Evolutionary conservation across 2,888 invertebrate genomes (phyloP).

Genomic region (Podabrus alpinus): DNA sequence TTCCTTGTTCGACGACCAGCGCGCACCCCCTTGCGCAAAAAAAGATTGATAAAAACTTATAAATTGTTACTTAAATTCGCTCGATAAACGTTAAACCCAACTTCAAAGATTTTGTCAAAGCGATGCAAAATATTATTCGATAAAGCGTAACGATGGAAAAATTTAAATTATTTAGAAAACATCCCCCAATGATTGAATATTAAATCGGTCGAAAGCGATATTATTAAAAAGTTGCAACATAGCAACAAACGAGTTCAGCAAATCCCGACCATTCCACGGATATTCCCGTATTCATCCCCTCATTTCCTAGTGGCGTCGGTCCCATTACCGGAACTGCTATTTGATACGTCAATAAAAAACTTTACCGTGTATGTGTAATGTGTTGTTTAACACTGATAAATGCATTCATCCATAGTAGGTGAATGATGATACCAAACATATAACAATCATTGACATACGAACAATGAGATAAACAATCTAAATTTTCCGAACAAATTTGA

Average conservation of each 20-base stretch:
- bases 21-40: slow-evolving; percentile 14
- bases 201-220: slow-evolving; percentile 10
- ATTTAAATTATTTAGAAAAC: background rate
- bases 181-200: background rate
- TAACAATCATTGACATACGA: slow-evolving; percentile 15
- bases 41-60: background rate
- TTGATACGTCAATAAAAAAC: slow-evolving; percentile 22
- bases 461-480: slow-evolving; percentile 19
- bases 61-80: background rate
- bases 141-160: background rate
- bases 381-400: slow-evolving; percentile 24
- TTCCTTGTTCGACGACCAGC: slow-evolving; percentile 17
- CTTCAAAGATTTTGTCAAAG: background rate
- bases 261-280: slow-evolving; percentile 12
- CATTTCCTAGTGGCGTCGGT: slow-evolving; percentile 12
- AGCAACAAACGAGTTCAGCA: slow-evolving; percentile 4
- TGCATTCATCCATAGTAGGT: slow-evolving; percentile 9
- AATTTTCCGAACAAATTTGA: slow-evolving; percentile 15
- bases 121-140: background rate
- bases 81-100: background rate
- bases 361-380: slow-evolving; percentile 16
- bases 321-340: slow-evolving; percentile 21
- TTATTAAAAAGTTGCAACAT: slow-evolving; percentile 10
- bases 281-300: slow-evolving; percentile 16
- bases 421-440: slow-evolving; percentile 6